phyloP scores from a whole-genome alignment of 2,888 invertebrate species.

The Dryococelus australis region DNA sequence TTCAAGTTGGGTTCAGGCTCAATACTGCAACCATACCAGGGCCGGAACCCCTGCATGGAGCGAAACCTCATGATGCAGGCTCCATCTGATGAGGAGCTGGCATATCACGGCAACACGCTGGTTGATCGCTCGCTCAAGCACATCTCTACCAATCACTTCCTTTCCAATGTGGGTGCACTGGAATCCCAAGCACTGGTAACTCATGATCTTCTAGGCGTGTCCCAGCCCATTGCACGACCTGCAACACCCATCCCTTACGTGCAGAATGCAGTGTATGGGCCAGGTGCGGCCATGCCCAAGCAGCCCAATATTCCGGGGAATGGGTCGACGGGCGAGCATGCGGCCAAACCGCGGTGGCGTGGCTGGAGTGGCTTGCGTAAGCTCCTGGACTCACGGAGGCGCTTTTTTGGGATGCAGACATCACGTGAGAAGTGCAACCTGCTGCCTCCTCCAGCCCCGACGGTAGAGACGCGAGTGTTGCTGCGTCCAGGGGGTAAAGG shows the following conservation, averaged over 20 bases:
- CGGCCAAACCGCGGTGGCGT: conserved; percentile 27
- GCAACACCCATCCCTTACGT: conserved; percentile 74
- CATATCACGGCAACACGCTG: conserved; percentile 57
- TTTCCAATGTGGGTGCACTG: conserved; percentile 40
- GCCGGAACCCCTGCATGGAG: conserved; percentile 83
- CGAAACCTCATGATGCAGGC: conserved; percentile 71
- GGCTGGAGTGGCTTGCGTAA: conserved; percentile 64
- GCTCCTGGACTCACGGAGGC: conserved; percentile 55
- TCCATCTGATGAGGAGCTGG: conserved; percentile 65
- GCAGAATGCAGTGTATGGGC: conserved; percentile 72
- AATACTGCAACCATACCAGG: conserved; percentile 79
- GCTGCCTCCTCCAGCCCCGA: conserved; percentile 38
- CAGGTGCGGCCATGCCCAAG: conserved; percentile 54
- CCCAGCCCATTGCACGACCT: conserved; percentile 54
- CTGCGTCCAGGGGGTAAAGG: conserved; percentile 53
- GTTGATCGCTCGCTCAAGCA: conserved; percentile 51
- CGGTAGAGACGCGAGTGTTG: conserved; percentile 58
- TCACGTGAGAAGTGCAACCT: conserved; percentile 44
- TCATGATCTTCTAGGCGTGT: conserved; percentile 60
- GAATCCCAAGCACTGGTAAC: conserved; percentile 63
- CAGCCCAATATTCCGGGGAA: conserved; percentile 56
- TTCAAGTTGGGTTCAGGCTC: conserved; percentile 32
- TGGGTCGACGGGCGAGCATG: conserved; percentile 53
- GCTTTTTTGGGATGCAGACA: conserved; percentile 35
- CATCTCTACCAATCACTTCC: conserved; percentile 36